Evolutionary conservation across 2,888 invertebrate genomes (phyloP).

Genomic region (Drosophila subsilvestris): DNA sequence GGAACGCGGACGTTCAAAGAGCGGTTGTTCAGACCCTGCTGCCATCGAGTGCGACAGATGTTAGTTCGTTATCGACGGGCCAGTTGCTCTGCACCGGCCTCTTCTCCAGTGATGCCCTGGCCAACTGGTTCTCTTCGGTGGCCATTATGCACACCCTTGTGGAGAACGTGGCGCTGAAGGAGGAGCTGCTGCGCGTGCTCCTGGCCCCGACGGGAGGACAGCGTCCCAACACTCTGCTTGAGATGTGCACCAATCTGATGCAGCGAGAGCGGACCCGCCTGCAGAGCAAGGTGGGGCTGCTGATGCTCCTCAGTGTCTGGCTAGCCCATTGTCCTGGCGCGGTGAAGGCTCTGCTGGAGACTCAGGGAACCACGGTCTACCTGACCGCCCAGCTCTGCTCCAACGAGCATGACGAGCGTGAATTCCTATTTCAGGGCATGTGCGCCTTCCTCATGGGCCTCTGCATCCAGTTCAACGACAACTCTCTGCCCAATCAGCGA

Average conservation of each 20-base stretch:
- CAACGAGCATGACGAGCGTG: constrained; percentile 95
- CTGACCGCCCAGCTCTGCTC: constrained; percentile 92
- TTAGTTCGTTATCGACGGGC: constrained; percentile 89
- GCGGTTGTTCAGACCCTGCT: constrained; percentile 95
- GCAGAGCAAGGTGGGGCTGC: constrained; percentile 93
- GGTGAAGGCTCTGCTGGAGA: constrained; percentile 91
- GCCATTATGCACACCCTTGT: constrained; percentile 95
- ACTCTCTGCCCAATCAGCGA: constrained; percentile 90
- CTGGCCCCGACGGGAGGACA: constrained; percentile 93
- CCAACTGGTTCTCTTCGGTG: constrained; percentile 98
- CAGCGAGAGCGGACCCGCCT: constrained; percentile 88
- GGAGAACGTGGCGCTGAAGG: constrained; percentile 93
- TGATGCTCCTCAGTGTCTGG: constrained; percentile 97
- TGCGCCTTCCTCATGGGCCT: constrained; percentile 97
- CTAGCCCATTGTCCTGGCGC: constrained; percentile 92
- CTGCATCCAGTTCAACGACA: constrained; percentile 95
- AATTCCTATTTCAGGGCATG: constrained; percentile 93
- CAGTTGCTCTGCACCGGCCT: constrained; percentile 97
- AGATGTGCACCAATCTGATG: constrained; percentile 93
- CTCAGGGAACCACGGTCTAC: constrained; percentile 92
- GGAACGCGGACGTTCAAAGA: constrained; percentile 95
- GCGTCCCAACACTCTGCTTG: constrained; percentile 94
- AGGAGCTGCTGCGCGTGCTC: constrained; percentile 95
- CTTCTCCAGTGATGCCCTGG: constrained; percentile 93
- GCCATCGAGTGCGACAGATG: constrained; percentile 92